A percentile compares a stretch with the other conserved stretches of the same genome.
phyloP scores from a whole-genome alignment of 2,888 invertebrate genomes.

The Drosophila barbarae region DNA sequence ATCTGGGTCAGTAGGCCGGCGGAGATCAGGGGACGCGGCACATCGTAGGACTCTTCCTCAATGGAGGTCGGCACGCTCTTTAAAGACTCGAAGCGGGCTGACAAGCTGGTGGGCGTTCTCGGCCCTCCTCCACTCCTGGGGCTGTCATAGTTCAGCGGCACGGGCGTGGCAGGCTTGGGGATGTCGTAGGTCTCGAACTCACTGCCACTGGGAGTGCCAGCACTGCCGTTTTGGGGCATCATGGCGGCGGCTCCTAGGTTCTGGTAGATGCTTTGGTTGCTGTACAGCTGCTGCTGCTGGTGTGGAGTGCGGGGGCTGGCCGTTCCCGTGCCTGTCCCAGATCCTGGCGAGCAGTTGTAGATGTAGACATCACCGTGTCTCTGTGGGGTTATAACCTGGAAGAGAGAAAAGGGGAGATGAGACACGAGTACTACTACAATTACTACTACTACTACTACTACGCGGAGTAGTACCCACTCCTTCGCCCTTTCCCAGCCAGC shows the following conservation, averaged over 20 bases:
- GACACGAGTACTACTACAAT: not conserved
- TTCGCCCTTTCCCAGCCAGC: constrained; percentile 1
- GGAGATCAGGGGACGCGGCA: constrained; percentile 82
- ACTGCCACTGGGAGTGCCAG: constrained; percentile 30
- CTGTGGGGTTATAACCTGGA: constrained; percentile 86
- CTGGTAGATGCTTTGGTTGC: constrained; percentile 75
- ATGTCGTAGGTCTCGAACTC: constrained; percentile 81
- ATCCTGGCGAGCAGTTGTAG: constrained; percentile 81
- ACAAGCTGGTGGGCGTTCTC: constrained; percentile 69
- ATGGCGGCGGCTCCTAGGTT: constrained; percentile 66
- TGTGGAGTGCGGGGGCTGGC: constrained; percentile 26
- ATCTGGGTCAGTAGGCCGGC: constrained; percentile 78
- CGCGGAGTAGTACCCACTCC: not conserved
- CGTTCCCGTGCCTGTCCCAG: constrained; percentile 37
- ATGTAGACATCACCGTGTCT: constrained; percentile 87
- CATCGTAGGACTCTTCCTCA: constrained; percentile 83
- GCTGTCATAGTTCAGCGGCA: constrained; percentile 81
- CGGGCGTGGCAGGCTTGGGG: constrained; percentile 83
- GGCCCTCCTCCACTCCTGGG: constrained; percentile 79
- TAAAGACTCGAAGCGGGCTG: constrained; percentile 71
- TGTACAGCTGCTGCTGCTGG: constrained; percentile 65
- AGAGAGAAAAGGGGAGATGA: constrained; percentile 32
- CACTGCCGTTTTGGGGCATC: constrained; percentile 61
- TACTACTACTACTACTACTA: constrained; percentile 7
- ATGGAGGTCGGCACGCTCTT: constrained; percentile 67